Conservation (phyloP, 2,797 vertebrate species). For the Apogon hyalosoma region DNA sequence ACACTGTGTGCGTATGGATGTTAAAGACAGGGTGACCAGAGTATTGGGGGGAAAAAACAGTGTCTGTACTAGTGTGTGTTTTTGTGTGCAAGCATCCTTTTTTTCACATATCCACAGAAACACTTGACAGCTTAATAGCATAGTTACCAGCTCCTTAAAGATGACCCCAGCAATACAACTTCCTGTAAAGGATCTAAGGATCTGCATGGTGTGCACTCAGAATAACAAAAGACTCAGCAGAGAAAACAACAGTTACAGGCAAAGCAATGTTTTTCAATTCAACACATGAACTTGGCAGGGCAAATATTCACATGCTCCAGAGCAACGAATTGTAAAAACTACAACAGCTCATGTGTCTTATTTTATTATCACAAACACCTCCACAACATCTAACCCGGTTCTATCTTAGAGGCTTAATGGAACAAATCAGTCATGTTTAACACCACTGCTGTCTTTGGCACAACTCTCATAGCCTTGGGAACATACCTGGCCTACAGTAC, state of each 20-base stretch:
- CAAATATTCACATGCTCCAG: conserved; percentile 1
- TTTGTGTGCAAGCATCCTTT: conserved; percentile 21
- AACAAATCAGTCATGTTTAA: conserved; percentile 47
- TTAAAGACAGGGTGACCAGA: conserved; percentile 18
- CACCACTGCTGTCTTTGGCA: conserved; percentile 13
- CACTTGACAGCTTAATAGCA: conserved; percentile 52
- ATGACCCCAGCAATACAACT: conserved; percentile 54
- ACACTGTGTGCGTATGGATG: conserved; percentile 9
- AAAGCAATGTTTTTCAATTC: conserved; percentile 16
- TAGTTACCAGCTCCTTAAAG: conserved; percentile 53
- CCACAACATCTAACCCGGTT: conserved; percentile 35
- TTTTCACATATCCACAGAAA: conserved; percentile 41
- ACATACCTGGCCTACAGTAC: conserved; percentile 30
- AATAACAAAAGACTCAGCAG: conserved; percentile 26
- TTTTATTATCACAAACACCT: conserved; percentile 15
- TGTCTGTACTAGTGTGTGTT: conserved; percentile 29
- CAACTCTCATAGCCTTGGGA: conserved; percentile 10
- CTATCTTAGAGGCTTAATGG: conserved; percentile 46
- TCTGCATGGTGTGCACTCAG: conserved; percentile 38
- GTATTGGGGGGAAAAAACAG: conserved; percentile 21
- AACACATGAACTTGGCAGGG: conserved; percentile 12
- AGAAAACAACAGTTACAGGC: conserved; percentile 5
- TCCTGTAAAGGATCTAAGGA: conserved; percentile 49
- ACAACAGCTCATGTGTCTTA: conserved; percentile 23
- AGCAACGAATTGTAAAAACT: conserved; percentile 11